Evolutionary conservation across 1,140 invertebrate species (phyloP), one percentile per base, ranked within the genome.

Genomic region (Drosophila bocki): DNA sequence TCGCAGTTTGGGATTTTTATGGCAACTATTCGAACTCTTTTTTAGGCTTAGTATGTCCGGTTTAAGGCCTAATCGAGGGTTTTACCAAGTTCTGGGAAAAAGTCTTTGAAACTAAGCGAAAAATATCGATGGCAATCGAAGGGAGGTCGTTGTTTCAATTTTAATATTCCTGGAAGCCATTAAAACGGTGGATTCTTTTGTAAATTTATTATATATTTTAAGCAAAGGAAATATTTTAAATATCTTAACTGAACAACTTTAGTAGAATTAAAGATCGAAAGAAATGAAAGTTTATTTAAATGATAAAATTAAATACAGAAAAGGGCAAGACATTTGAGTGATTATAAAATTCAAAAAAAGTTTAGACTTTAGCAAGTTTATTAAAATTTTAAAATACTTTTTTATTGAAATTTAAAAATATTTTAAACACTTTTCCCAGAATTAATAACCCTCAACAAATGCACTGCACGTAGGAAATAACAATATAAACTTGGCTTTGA

Each of bases 11-110:
- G 12, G 3, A 35, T 62, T 62, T 44, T 33, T 59, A 5, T 17
- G 8, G 15, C 3, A 35, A 71, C 17, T 37, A 39, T 50, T 45
- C 13, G 7, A 13, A 33, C 11, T 9, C n/a, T 5, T 9, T 9
- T 17, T 33, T 7, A 7, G 32, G 45, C 41, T 29, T 51, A 58
- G 65, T 35, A 71, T 48, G 26, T 48, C 51, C 51, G 69, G 64
- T 47, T 71, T 42, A 0, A n/a, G 7, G 4, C 6, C 29, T 26
- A 51, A 70, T 13, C 13, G 3, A 6, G 26, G 26, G 7, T n/a
- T 45, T 67, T 29, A 44, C 37, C 37, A 29, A 26, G 22, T 47
- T 68, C 67, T 51, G 19, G 32, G 65, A 64, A 45, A 7, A 39
- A 62, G 32, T 48, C 26, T 26, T 32, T 9, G 6, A 9, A 35